Evolutionary conservation across 2,113 vertebrate species (phyloP), one percentile per base, ranked within the genome.

Genomic region (Myotis yumanensis): DNA sequence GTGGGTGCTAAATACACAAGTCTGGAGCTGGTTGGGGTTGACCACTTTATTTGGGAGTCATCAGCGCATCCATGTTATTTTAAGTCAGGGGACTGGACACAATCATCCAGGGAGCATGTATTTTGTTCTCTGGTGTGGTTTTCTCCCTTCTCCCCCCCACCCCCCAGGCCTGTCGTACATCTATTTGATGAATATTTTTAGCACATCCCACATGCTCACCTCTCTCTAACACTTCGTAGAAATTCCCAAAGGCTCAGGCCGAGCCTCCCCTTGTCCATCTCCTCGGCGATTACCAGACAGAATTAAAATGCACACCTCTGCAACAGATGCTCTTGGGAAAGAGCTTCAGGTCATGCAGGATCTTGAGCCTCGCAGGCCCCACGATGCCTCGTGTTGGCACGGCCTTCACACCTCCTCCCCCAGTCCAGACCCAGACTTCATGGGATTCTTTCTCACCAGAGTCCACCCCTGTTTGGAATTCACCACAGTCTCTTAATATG

Each of bases 141-240:
- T 72, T 30, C 40, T 22, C 20, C 48, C 46, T 7, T 12, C 11
- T 17, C 77, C 32, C 11, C 1, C 11, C 0, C 0, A 5, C 3
- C 46, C 0, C 10, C 22, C 18, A 0, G 7, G n/a, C 68, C 68
- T 66, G 89, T 43, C 37, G 0, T 40, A 54, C 15, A 8, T 69
- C 73, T 72, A 4, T 64, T 54, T n/a, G 75, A n/a, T 87, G 87
- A 87, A 25, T 94, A 64, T 77, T 87, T 91, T 76, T 85, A 51
- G 80, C 57, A 23, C n/a, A 5, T 17, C 59, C 87, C 80, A 62
- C 15, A 1, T 5, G 14, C 11, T 86, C 43, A 62, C 71, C 84
- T 87, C 92, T 89, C 85, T 4, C 12, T 37, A 64, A 62, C 0
- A 0, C 25, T 46, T 68, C 83, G 5, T 4, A 75, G 93, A 95